Percentiles rank a stretch among this genome's conserved stretches.
phyloP scores from a whole-genome alignment of 2,888 invertebrate species.

The Myopa testacea region DNA sequence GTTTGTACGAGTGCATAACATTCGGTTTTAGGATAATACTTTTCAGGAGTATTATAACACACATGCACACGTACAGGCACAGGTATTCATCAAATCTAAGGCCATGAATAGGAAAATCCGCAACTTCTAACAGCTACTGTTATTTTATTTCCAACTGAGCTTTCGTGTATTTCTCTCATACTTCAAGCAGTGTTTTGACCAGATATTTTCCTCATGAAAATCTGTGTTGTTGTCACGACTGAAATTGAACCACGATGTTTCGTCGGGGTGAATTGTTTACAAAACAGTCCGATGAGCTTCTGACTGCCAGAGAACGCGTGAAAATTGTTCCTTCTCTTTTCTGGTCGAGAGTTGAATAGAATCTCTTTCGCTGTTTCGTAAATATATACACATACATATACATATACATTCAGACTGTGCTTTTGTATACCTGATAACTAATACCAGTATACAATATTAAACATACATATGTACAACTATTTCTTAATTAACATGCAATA shows the following conservation, averaged over 20 bases:
- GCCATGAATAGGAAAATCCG: background rate
- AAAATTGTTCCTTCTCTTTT: background rate
- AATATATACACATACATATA: background rate
- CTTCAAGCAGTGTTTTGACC: background rate
- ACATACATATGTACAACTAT: too few species aligned
- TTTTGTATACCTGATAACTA: background rate
- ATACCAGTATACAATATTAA: too few species aligned
- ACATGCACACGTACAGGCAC: too few species aligned
- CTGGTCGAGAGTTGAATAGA: background rate
- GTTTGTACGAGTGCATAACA: too few species aligned
- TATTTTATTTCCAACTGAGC: background rate
- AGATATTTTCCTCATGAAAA: background rate
- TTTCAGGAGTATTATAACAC: too few species aligned
- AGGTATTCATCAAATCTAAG: background rate
- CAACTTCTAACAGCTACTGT: background rate
- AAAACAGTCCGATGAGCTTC: conserved; percentile 25
- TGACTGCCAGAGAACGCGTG: background rate
- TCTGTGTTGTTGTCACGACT: background rate
- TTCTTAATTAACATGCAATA: too few species aligned
- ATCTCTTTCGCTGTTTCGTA: background rate
- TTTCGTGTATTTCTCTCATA: background rate
- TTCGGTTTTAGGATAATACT: too few species aligned
- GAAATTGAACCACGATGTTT: background rate
- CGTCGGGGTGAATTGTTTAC: conserved; percentile 13
- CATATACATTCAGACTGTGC: background rate